These are phyloP conservation scores for Melolontha melolontha DNA, from an alignment of 2,888 invertebrate genomes.

Conservation along the genomic window DNA sequence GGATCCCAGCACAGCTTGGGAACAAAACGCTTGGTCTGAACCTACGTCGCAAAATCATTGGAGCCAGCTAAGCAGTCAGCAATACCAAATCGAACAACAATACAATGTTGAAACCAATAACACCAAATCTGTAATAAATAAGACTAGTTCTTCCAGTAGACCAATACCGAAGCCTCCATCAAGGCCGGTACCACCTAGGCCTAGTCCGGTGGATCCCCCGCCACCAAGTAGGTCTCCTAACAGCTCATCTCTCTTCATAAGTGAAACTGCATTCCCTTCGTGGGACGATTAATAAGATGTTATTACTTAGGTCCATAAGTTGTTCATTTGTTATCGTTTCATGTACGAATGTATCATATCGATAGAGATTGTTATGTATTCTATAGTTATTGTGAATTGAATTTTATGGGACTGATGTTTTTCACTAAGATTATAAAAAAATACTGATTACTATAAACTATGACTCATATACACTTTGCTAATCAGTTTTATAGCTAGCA, in stretches of 20 bases:
- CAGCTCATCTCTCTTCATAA: constrained; percentile 67
- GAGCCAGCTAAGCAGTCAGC: constrained; percentile 51
- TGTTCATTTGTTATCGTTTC: constrained; percentile 48
- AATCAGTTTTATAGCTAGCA: background rate
- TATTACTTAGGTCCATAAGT: constrained; percentile 41
- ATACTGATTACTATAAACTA: constrained; percentile 20
- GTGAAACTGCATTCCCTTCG: constrained; percentile 72
- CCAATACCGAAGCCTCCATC: constrained; percentile 49
- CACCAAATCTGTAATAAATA: constrained; percentile 62
- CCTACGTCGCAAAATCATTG: constrained; percentile 51
- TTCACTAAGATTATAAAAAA: constrained; percentile 35
- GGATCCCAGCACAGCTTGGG: constrained; percentile 62
- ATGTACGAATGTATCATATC: constrained; percentile 45
- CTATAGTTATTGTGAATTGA: constrained; percentile 44
- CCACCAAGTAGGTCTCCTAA: constrained; percentile 54
- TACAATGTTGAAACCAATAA: constrained; percentile 63
- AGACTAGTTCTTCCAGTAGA: constrained; percentile 49
- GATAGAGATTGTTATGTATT: constrained; percentile 45
- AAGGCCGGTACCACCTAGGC: constrained; percentile 48
- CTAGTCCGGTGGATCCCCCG: constrained; percentile 56
- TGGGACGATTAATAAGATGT: constrained; percentile 73
- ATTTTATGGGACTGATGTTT: constrained; percentile 41
- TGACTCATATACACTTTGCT: background rate
- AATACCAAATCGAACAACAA: constrained; percentile 64
- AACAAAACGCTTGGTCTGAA: constrained; percentile 63